These are phyloP conservation scores for Cairina moschata DNA, from an alignment of 2,113 vertebrate genomes.

Conservation along the genomic window DNA sequence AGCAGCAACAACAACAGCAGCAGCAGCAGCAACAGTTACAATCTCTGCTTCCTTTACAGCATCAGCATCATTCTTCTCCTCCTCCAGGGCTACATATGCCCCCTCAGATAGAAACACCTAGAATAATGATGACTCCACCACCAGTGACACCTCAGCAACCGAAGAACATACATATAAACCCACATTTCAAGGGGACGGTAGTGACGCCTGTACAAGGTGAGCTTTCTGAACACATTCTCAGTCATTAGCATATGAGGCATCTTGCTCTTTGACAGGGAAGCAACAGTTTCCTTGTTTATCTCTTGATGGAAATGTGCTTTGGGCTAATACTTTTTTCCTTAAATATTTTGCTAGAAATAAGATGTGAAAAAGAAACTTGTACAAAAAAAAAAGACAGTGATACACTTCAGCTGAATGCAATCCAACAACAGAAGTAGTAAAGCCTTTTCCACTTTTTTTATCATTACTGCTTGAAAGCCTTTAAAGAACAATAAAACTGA, in stretches of 20 bases:
- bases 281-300: not conserved
- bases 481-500: not conserved
- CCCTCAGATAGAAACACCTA: conserved; percentile 84
- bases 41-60: conserved; percentile 90
- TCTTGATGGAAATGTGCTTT: not conserved
- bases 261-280: not conserved
- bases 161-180: conserved; percentile 99
- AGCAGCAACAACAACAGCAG: conserved; percentile 71
- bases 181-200: conserved; percentile 94
- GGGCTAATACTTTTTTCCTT: not conserved
- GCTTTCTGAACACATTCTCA: not conserved
- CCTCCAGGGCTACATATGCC: conserved; percentile 80
- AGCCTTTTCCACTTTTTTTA: not conserved
- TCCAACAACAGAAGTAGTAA: not conserved
- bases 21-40: conserved; percentile 85
- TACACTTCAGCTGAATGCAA: not conserved
- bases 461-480: not conserved
- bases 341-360: conserved; percentile 33
- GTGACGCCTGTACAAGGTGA: conserved; percentile 92
- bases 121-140: conserved; percentile 86
- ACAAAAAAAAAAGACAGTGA: not conserved
- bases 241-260: not conserved
- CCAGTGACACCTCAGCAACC: conserved; percentile 84
- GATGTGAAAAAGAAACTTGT: not conserved
- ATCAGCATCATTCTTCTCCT: conserved; percentile 85